Conservation (phyloP, 2,888 invertebrate genomes). For the Aproaerema taeniolella region DNA sequence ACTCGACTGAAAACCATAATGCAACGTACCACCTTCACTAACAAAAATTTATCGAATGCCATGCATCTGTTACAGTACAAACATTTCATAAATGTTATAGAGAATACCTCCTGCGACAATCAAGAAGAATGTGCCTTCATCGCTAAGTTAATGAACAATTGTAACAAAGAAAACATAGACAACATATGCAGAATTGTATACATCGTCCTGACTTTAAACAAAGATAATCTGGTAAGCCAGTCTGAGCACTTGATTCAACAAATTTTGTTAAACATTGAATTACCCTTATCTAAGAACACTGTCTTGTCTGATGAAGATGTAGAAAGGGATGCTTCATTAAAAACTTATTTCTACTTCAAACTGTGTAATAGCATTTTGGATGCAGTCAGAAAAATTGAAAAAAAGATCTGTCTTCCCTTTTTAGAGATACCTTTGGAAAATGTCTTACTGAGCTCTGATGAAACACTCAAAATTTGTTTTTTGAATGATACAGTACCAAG, state of each 20-base stretch:
- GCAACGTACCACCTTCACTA: conserved; percentile 34
- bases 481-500: conserved; percentile 49
- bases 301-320: conserved; percentile 1
- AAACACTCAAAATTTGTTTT: conserved; percentile 48
- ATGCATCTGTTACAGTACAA: conserved; percentile 60
- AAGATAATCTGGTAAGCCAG: conserved; percentile 39
- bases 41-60: conserved; percentile 44
- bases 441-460: conserved; percentile 37
- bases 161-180: conserved; percentile 38
- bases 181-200: conserved; percentile 47
- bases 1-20: conserved; percentile 48
- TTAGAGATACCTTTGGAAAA: conserved; percentile 46
- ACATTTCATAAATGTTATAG: conserved; percentile 52
- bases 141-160: conserved; percentile 38
- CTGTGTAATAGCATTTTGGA: conserved; percentile 49
- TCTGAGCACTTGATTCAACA: conserved; percentile 67
- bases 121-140: conserved; percentile 48
- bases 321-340: conserved; percentile 15
- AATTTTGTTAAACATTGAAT: conserved; percentile 39
- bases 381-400: conserved; percentile 32
- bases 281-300: conserved; percentile 15
- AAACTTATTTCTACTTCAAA: conserved; percentile 37
- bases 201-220: conserved; percentile 43
- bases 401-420: conserved; percentile 40
- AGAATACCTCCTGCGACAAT: conserved; percentile 57